Evolutionary conservation across 2,888 invertebrate genomes (phyloP).

Genomic region (Plebejus melissa): DNA sequence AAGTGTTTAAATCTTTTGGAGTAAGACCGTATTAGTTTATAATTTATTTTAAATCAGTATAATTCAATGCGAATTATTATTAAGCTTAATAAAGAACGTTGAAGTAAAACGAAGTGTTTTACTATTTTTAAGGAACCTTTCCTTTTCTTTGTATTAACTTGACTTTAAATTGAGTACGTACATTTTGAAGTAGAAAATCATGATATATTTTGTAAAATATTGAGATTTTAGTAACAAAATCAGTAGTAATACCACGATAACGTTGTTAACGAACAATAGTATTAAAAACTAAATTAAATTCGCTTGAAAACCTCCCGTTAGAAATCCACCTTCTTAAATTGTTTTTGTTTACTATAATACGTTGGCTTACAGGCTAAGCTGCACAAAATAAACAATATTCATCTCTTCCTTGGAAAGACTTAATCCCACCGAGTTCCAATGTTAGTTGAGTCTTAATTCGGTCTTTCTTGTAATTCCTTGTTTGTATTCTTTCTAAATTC

Average conservation of each 20-base stretch:
- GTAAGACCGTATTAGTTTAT: too few relatives aligned
- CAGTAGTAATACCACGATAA: not conserved
- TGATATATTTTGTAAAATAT: too few relatives aligned
- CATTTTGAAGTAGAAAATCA: too few relatives aligned
- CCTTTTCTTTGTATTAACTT: too few relatives aligned
- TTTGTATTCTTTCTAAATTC: slow-evolving; percentile 33
- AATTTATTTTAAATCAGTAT: too few relatives aligned
- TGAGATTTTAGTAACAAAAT: too few relatives aligned
- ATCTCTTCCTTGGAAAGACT: not conserved
- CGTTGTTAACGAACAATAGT: not conserved
- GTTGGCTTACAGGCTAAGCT: not conserved
- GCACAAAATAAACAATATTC: not conserved
- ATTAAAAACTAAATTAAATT: slow-evolving; percentile 3
- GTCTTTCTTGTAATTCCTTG: not conserved
- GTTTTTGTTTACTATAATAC: slow-evolving; percentile 18
- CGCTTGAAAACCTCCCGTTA: slow-evolving; percentile 1
- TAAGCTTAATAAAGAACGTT: too few relatives aligned
- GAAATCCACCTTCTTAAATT: slow-evolving; percentile 11
- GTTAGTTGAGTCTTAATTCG: slow-evolving; percentile 35
- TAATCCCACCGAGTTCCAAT: not conserved
- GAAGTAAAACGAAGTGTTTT: too few relatives aligned
- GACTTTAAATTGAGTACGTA: too few relatives aligned
- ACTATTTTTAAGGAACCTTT: too few relatives aligned
- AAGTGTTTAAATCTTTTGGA: too few relatives aligned
- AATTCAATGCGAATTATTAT: too few relatives aligned